Evolutionary conservation across 2,113 vertebrate genomes (phyloP).

Genomic region (Heterotilapia buettikoferi): DNA sequence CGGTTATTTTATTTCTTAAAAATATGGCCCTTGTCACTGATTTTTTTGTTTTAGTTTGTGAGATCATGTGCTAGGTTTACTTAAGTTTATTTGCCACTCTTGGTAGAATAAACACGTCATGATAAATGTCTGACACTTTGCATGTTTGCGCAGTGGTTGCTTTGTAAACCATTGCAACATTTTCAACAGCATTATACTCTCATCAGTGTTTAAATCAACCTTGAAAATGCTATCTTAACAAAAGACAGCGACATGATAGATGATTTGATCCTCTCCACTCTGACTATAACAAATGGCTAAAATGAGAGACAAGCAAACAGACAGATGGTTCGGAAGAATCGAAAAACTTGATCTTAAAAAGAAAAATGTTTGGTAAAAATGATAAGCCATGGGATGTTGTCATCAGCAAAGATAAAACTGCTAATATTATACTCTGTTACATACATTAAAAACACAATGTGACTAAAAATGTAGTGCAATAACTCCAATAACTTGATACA

Average conservation of each 20-base stretch:
- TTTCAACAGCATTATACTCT: not conserved
- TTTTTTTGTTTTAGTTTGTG: not conserved
- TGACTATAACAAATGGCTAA: not conserved
- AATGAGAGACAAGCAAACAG: not conserved
- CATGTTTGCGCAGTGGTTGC: not conserved
- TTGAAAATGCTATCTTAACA: not conserved
- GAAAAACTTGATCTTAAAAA: not conserved
- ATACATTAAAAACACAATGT: not conserved
- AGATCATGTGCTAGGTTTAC: not conserved
- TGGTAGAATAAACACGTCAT: not conserved
- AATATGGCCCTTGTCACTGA: not conserved
- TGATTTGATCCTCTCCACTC: not conserved
- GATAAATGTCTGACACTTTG: not conserved
- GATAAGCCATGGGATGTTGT: not conserved
- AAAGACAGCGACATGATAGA: not conserved
- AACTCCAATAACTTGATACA: not conserved
- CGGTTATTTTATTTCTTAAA: not conserved
- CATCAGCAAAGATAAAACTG: not conserved
- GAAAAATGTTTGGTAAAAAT: not conserved
- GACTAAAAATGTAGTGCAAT: not conserved
- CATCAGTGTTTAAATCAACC: not conserved
- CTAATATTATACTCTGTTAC: not conserved
- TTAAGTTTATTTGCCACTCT: not conserved
- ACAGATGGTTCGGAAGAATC: not conserved
- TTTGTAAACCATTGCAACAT: not conserved